Evolutionary conservation across 1,140 invertebrate species (phyloP).

Genomic region (Sweltsa coloradensis): DNA sequence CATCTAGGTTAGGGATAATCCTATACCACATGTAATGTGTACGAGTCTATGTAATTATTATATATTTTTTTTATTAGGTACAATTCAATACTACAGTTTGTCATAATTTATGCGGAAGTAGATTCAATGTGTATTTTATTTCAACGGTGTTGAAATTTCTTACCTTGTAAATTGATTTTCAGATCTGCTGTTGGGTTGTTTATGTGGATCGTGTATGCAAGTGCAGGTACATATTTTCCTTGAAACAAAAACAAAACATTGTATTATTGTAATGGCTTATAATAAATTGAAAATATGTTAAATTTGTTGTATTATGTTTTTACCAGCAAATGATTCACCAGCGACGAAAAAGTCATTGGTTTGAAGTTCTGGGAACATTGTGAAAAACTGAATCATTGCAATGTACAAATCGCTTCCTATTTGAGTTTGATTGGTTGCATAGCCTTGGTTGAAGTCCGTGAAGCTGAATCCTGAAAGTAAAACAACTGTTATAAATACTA

Average conservation of each 20-base stretch:
- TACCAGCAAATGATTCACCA: constrained; percentile 43
- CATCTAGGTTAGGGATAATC: no score
- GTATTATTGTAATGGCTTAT: not conserved
- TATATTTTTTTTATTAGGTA: no score
- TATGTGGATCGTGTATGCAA: constrained; percentile 37
- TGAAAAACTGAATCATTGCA: constrained; percentile 49
- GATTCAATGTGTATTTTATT: no score
- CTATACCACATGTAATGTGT: no score
- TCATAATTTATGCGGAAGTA: no score
- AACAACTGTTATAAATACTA: no score
- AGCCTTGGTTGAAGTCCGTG: constrained; percentile 19
- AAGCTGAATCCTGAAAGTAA: constrained; percentile 22
- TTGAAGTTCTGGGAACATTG: constrained; percentile 19
- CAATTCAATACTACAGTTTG: no score
- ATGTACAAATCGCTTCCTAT: constrained; percentile 52
- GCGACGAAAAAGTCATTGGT: constrained; percentile 23
- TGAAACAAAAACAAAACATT: constrained; percentile 29
- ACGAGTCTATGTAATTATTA: no score
- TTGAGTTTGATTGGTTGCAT: constrained; percentile 35
- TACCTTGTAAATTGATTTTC: constrained; percentile 25
- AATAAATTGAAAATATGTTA: no score
- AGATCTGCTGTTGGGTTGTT: constrained; percentile 12
- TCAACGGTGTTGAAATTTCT: no score
- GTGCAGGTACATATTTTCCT: constrained; percentile 40
- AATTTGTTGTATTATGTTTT: not conserved